Conservation (phyloP, 2,888 invertebrate genomes). For the Geophilus truncorum region DNA sequence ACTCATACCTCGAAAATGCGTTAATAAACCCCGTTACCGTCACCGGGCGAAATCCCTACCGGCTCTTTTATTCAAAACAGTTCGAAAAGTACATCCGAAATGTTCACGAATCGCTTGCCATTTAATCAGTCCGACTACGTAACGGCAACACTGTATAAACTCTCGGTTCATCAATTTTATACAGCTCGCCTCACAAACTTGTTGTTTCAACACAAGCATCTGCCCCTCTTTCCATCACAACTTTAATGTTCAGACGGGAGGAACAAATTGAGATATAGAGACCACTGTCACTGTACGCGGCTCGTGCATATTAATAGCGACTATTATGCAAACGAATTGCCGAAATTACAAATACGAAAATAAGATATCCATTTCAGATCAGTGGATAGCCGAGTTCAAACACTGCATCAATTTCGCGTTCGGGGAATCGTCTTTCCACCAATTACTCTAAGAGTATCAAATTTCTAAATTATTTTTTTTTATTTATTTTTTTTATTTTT, state of each 20-base stretch:
- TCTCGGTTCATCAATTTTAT: slow-evolving; percentile 1
- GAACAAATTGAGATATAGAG: slow-evolving; percentile 17
- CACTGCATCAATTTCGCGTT: neutral
- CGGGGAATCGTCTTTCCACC: neutral
- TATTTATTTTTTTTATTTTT: neutral
- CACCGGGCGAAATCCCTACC: neutral
- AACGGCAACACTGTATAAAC: slow-evolving; percentile 10
- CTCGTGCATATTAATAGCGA: slow-evolving; percentile 4
- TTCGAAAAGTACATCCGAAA: neutral
- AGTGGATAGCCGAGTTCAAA: neutral
- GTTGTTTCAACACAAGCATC: neutral
- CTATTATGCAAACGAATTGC: slow-evolving; percentile 9
- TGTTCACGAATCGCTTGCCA: neutral
- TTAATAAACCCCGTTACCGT: neutral
- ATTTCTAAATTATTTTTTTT: neutral
- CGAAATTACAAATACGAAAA: neutral
- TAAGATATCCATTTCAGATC: neutral
- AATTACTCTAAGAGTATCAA: neutral
- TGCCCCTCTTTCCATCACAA: neutral
- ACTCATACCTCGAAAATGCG: neutral
- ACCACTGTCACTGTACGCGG: neutral
- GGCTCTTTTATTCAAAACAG: neutral
- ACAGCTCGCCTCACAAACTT: slow-evolving; percentile 5
- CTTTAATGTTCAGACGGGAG: slow-evolving; percentile 2
- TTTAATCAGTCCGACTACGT: neutral